Percentiles rank a stretch among this genome's conserved stretches.
Evolutionary conservation across 23 tunicate species (phyloP).

Genomic region (Styela plicata): DNA sequence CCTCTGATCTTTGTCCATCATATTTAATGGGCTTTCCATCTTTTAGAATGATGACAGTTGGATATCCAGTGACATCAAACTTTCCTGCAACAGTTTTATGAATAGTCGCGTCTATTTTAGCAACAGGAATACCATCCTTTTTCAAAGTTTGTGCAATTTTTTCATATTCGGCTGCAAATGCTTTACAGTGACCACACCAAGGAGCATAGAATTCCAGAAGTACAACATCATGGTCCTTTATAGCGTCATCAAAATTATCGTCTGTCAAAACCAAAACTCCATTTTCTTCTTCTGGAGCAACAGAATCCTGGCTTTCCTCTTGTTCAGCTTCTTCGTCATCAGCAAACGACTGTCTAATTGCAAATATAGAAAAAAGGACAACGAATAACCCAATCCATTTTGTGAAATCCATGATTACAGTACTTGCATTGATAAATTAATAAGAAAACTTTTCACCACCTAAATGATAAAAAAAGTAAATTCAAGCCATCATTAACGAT

Average conservation of each 20-base stretch:
- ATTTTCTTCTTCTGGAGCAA: conserved; percentile 72
- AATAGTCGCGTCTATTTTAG: conserved; percentile 83
- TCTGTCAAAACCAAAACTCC: conserved; percentile 87
- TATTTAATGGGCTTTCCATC: conserved; percentile 50
- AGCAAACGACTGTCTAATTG: conserved; percentile 3
- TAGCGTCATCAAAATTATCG: conserved; percentile 77
- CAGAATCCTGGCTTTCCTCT: conserved; percentile 16
- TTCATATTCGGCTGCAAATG: conserved; percentile 91
- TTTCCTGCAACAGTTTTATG: conserved; percentile 41
- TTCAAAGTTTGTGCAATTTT: conserved; percentile 61
- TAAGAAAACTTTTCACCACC: too few relatives aligned
- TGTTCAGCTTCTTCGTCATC: conserved; percentile 10
- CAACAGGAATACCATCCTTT: conserved; percentile 71
- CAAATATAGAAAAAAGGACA: conserved; percentile 7
- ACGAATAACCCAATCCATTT: background rate
- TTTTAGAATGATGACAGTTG: conserved; percentile 68
- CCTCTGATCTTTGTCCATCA: conserved; percentile 72
- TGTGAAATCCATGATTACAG: background rate
- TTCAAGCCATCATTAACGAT: too few relatives aligned
- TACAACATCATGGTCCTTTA: conserved; percentile 74
- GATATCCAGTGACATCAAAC: conserved; percentile 76
- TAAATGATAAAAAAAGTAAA: too few relatives aligned
- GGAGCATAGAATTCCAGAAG: conserved; percentile 93
- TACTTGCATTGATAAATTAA: background rate
- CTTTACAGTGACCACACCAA: conserved; percentile 96